Evolutionary conservation across 2,797 vertebrate species (phyloP).

Genomic region (Neosalanx taihuensis): DNA sequence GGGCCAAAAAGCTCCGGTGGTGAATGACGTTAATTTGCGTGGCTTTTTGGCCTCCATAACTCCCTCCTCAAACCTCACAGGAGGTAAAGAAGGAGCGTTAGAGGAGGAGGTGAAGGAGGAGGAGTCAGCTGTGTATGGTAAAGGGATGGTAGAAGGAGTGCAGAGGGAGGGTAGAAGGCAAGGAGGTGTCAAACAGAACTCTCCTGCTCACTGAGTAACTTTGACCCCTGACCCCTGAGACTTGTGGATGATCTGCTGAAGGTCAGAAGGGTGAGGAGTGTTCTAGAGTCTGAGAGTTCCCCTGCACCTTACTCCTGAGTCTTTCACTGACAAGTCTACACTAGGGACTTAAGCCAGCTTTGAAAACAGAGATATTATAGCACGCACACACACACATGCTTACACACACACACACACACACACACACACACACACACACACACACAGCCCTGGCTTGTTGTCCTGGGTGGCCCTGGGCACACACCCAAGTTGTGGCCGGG

Average conservation of each 20-base stretch:
- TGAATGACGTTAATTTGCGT: conserved; percentile 84
- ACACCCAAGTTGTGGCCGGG: conserved; percentile 66
- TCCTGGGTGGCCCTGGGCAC: conserved; percentile 60
- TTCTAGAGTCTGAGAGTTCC: no score
- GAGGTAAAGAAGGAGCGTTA: not conserved
- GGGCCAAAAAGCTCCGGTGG: conserved; percentile 68
- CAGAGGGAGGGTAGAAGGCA: conserved; percentile 19
- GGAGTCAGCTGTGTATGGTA: conserved; percentile 48
- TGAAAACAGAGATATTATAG: not conserved
- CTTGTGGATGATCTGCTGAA: no score
- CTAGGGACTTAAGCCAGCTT: not conserved
- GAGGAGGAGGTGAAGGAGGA: conserved; percentile 24
- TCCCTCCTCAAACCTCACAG: conserved; percentile 44
- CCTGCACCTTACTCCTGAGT: no score
- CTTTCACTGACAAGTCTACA: not conserved
- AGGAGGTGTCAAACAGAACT: not conserved
- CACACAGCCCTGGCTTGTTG: conserved; percentile 28
- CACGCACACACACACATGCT: conserved; percentile 1
- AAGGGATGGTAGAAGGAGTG: conserved; percentile 42
- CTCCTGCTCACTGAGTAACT: not conserved
- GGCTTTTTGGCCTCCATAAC: conserved; percentile 76
- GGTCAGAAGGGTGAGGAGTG: no score
- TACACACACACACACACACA: conserved; percentile 34
- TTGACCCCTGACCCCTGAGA: not conserved
- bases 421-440: conserved; percentile 40